phyloP scores from a whole-genome alignment of 2,113 vertebrate species.

The Eudyptes chrysolophus region DNA sequence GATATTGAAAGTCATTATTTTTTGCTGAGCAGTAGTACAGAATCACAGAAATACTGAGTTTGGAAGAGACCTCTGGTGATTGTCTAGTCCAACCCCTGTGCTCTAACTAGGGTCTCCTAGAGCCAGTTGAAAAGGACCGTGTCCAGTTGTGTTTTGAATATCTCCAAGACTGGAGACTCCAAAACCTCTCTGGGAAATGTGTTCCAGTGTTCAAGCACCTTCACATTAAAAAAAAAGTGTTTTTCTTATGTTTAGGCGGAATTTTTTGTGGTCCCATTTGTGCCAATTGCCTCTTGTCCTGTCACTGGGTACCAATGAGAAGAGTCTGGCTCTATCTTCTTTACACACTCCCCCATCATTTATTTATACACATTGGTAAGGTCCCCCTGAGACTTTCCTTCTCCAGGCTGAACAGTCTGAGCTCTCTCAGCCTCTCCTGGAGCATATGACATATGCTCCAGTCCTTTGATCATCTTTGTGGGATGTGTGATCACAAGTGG shows the following conservation, averaged over 20 bases:
- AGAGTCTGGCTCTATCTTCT: neutral
- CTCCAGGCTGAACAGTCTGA: neutral
- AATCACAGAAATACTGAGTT: neutral
- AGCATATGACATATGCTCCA: neutral
- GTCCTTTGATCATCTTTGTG: neutral
- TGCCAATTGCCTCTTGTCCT: neutral
- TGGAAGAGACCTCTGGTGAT: neutral
- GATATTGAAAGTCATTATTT: neutral
- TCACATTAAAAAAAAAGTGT: neutral
- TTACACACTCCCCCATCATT: neutral
- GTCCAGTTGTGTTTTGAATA: neutral
- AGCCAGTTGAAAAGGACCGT: neutral
- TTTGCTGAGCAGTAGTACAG: neutral
- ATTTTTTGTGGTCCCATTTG: neutral
- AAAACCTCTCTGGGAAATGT: neutral
- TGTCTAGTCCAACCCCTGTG: accelerated
- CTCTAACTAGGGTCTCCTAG: neutral
- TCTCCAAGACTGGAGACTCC: neutral
- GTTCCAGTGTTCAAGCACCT: neutral
- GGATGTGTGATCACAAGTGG: neutral
- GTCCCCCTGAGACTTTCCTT: neutral
- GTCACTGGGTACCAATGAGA: neutral
- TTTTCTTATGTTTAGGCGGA: neutral
- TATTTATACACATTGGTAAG: neutral
- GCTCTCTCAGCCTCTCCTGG: neutral